phyloP scores from a whole-genome alignment of 2,888 invertebrate genomes.

The Euclidia mi region DNA sequence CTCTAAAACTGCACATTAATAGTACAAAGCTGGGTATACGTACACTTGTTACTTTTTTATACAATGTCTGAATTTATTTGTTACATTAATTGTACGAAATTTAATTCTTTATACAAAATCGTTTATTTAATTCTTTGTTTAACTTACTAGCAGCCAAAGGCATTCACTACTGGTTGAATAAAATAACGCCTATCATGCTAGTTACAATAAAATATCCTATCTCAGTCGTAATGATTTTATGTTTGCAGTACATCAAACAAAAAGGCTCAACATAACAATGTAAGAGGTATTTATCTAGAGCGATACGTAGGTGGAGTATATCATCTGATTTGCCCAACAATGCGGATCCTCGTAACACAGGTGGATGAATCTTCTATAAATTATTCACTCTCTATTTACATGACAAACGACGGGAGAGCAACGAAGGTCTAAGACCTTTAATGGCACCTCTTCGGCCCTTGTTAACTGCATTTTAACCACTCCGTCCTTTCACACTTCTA shows the following conservation, averaged over 20 bases:
- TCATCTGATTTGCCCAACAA: conserved; percentile 73
- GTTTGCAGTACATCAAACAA: conserved; percentile 38
- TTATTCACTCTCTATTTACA: conserved; percentile 88
- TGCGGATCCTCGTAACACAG: conserved; percentile 73
- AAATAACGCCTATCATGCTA: neutral
- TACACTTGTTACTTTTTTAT: neutral
- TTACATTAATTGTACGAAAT: neutral
- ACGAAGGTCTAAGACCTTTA: conserved; percentile 81
- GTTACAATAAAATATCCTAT: conserved; percentile 5
- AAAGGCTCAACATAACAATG: conserved; percentile 41
- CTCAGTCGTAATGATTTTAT: conserved; percentile 1
- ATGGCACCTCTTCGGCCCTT: conserved; percentile 75
- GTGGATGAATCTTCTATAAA: conserved; percentile 83
- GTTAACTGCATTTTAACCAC: conserved; percentile 67
- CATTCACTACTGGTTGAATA: neutral
- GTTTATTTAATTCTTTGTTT: too few relatives aligned
- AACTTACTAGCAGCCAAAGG: neutral
- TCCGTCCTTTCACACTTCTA: conserved; percentile 70
- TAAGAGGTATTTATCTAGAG: conserved; percentile 46
- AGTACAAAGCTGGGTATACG: neutral
- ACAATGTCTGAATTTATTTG: neutral
- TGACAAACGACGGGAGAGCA: conserved; percentile 82
- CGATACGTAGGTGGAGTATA: conserved; percentile 52
- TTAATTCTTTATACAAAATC: neutral
- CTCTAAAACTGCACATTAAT: neutral